Base-by-base conservation (phyloP, 2,888 invertebrate species). In the Eugnorisma glareosa region DNA sequence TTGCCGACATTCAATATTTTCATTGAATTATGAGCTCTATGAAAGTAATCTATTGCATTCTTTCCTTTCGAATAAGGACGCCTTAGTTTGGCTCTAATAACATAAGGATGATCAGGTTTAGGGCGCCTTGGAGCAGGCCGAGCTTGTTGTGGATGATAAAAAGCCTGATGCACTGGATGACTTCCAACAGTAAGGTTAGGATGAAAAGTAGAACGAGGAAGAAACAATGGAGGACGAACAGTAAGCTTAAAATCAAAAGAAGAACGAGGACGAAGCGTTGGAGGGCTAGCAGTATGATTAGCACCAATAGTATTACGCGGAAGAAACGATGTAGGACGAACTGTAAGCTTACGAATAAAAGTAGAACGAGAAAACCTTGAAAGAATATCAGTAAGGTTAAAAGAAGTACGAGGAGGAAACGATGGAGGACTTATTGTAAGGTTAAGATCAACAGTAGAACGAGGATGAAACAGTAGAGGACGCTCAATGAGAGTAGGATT, bases 11-110 rank as follows among this genome's bases (percentile, higher is more conserved):
- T 40, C 2, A 64, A 28, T 15, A 18, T 13, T 51, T 66, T 59
- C 15, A 28, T 31, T 37, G 35, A 72, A 28, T 59, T 59, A 35
- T 71, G 61, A 43, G 35, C n/a, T 11, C 35, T 59, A 13, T 28
- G 31, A 45, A 54, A 81, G 10, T 66, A 59, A 59, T 85, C 43
- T 24, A 15, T 24, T 24, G 11, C 43, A 37, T 37, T 66, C 0
- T 13, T 37, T 35, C 1, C 0, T 31, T 45, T 21, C 37, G 37
- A 11, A 61, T 51, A 24, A 24, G 35, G 43, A 28, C 15, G 6
- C 18, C 8, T 37, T 51, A 59, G 35, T 61, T 37, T 5, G 21
- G 7, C 45, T n/a, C 1, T 15, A 48, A 31, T 15, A 21, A 18
- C n/a, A 40, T 28, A 59, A 67, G 21, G 21, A 37, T n/a, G 1